Percentiles rank a stretch among this genome's conserved stretches.
These are phyloP conservation scores for Phania funesta DNA, from an alignment of 2,888 invertebrate genomes.

Conservation along the genomic window DNA sequence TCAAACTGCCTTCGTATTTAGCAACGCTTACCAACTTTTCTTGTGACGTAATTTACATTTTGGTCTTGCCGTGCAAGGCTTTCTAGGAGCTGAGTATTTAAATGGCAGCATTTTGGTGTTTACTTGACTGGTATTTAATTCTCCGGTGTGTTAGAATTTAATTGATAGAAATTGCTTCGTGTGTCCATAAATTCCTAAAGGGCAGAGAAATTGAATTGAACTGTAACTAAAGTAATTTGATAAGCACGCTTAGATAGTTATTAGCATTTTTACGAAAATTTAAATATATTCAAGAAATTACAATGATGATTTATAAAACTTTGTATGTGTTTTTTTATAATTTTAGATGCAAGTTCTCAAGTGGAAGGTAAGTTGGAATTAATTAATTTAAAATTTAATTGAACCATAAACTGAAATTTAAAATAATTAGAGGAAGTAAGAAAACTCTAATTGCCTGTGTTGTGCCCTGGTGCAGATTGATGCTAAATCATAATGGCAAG, in stretches of 20 bases:
- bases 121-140: constrained; percentile 25
- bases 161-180: constrained; percentile 47
- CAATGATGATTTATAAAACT: neutral
- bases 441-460: no score
- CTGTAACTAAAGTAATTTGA: neutral
- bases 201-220: constrained; percentile 19
- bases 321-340: neutral
- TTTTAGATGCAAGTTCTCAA: neutral
- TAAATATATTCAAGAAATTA: constrained; percentile 13
- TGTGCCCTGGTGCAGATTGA: no score
- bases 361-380: no score
- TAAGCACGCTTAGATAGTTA: neutral
- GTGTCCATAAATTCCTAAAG: neutral
- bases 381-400: no score
- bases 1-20: no score
- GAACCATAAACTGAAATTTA: no score
- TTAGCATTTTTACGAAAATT: neutral
- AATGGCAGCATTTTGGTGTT: constrained; percentile 10
- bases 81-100: neutral
- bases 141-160: constrained; percentile 54
- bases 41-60: neutral
- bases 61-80: neutral
- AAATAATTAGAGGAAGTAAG: no score
- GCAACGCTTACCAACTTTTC: neutral
- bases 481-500: no score